Conservation (phyloP, 1,140 invertebrate species). For the Leucophenga varia region DNA sequence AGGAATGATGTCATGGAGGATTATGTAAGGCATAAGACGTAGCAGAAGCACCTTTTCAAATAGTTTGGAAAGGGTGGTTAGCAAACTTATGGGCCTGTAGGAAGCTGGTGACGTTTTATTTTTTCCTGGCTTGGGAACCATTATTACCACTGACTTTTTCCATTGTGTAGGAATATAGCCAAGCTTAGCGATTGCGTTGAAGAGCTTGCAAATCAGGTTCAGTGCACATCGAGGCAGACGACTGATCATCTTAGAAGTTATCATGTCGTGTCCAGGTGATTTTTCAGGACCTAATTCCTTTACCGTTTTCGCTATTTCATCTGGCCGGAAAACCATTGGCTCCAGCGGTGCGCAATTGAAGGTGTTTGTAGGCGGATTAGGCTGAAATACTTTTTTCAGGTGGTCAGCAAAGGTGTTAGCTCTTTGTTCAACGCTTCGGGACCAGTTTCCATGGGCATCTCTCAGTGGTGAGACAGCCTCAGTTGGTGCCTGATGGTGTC, state of each 20-base stretch:
- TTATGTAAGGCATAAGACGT: background rate
- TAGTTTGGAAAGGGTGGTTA: constrained; percentile 35
- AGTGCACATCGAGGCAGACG: background rate
- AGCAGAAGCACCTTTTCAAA: constrained; percentile 24
- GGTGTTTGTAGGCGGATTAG: too few relatives aligned
- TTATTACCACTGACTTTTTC: constrained; percentile 1
- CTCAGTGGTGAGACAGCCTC: background rate
- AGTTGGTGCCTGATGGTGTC: background rate
- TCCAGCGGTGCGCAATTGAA: too few relatives aligned
- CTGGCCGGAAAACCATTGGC: background rate
- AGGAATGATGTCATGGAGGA: background rate
- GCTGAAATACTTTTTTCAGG: background rate
- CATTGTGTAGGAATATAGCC: background rate
- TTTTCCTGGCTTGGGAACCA: constrained; percentile 44
- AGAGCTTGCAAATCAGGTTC: constrained; percentile 28
- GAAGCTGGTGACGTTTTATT: constrained; percentile 16
- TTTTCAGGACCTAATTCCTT: background rate
- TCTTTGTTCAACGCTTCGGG: background rate
- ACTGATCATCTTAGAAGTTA: background rate
- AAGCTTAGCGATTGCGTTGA: constrained; percentile 25
- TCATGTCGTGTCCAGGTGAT: background rate
- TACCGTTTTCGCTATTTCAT: background rate
- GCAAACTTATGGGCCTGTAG: constrained; percentile 48
- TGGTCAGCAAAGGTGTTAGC: background rate
- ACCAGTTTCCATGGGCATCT: background rate